A percentile compares a stretch with the other conserved stretches of the same genome.
Evolutionary conservation across 2,888 invertebrate species (phyloP).

Genomic region (Dynastes tityus): DNA sequence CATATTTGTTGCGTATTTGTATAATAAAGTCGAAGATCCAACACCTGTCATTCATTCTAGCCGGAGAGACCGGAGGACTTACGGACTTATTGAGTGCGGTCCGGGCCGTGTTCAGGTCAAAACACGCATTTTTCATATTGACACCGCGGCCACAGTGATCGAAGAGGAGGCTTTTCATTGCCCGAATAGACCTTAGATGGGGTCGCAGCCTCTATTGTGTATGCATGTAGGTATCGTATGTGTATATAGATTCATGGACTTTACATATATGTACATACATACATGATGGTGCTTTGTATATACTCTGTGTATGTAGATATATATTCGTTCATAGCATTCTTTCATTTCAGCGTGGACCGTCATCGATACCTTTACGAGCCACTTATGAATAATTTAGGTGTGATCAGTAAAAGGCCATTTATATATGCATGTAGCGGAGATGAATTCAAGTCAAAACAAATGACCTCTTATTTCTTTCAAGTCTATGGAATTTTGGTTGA

Average conservation of each 20-base stretch:
- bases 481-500: not conserved
- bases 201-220: constrained; percentile 14
- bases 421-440: not conserved
- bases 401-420: constrained; percentile 41
- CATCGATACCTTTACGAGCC: constrained; percentile 45
- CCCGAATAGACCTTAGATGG: constrained; percentile 21
- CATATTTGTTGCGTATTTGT: constrained; percentile 55
- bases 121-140: constrained; percentile 57
- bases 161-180: constrained; percentile 27
- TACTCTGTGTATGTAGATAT: not conserved
- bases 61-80: constrained; percentile 54
- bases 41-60: constrained; percentile 56
- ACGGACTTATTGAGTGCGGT: constrained; percentile 57
- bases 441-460: constrained; percentile 37
- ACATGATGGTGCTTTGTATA: not conserved
- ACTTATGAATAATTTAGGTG: constrained; percentile 46
- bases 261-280: not conserved
- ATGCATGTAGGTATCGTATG: not conserved
- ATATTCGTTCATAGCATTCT: constrained; percentile 33
- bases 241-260: not conserved
- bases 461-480: constrained; percentile 19
- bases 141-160: constrained; percentile 49
- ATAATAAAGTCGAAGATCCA: constrained; percentile 55
- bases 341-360: constrained; percentile 32
- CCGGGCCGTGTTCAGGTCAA: constrained; percentile 52